Evolutionary conservation across 2,888 invertebrate species (phyloP), one percentile per base, ranked within the genome.

Genomic region (Tortricodes alternella): DNA sequence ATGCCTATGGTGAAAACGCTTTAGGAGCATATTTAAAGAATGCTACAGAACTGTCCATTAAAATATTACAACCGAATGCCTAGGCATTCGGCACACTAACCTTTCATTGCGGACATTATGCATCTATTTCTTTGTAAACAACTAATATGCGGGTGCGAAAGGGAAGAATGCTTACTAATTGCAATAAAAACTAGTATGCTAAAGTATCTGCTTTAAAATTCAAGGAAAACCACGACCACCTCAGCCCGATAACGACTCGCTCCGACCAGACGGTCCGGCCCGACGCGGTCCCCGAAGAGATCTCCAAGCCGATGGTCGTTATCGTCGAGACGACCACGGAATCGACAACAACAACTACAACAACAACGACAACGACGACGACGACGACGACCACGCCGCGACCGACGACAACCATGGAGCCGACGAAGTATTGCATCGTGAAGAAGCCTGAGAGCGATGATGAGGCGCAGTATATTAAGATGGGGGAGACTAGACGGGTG

Each of bases 401-500:
- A 11, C 92, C 93, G 49, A 92, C 93, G 16, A 93, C 93, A 16
- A 93, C 94, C 24, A 78, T 92, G 58, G 90, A 89, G 67, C 91
- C 91, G 49, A 85, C 92, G 58, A 93, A 94, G 71, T 96, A 94
- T 73, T 97, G 97, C 79, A 94, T 96, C 50, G 95, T 96, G 46
- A 96, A 96, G 86, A 94, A 96, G 66, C 95, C 96, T 34, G 95
- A 95, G 74, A 95, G 95, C 73, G 94, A 95, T 62, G 95, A 96
- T 80, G 77, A 87, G 61, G 84, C 89, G 63, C 96, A 97, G 84
- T 94, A 95, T 68, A 96, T 97, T 70, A 93, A 94, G 68, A 96
- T 96, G 90, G 96, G 96, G 46, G 95, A 95, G 71, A 96, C 96
- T 63, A 95, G 95, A 84, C 91, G 97, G 90, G 97, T 97, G 85